These are phyloP conservation scores for Lycocerus yunnanus DNA, from an alignment of 2,888 invertebrate genomes.

Conservation along the genomic window DNA sequence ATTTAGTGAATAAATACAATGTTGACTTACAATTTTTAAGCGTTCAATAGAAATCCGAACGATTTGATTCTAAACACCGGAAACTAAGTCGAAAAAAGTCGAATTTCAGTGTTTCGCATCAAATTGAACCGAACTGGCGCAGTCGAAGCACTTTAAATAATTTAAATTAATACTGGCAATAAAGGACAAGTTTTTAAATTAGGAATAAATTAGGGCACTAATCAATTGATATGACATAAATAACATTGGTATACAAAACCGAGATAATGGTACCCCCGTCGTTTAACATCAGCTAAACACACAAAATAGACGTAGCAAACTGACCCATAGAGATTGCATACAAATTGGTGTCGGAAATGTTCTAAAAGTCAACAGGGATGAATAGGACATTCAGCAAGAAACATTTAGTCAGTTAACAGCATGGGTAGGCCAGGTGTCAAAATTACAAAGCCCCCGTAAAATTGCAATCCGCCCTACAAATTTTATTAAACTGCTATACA, in stretches of 20 bases:
- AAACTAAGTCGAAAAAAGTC: constrained; percentile 22
- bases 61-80: constrained; percentile 27
- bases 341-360: constrained; percentile 35
- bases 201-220: background rate
- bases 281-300: constrained; percentile 29
- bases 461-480: constrained; percentile 48
- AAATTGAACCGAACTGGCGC: background rate
- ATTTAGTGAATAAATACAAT: constrained; percentile 29
- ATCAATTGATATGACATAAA: constrained; percentile 9
- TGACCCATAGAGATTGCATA: constrained; percentile 29
- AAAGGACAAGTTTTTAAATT: background rate
- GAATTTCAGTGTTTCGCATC: background rate
- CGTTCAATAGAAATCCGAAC: constrained; percentile 20
- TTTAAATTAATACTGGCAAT: background rate
- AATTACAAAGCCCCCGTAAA: constrained; percentile 50
- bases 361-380: constrained; percentile 41
- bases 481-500: constrained; percentile 29
- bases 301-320: constrained; percentile 26
- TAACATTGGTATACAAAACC: constrained; percentile 22
- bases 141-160: background rate
- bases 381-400: constrained; percentile 35
- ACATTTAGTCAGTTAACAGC: constrained; percentile 48
- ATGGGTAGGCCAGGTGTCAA: constrained; percentile 56
- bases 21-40: constrained; percentile 34
- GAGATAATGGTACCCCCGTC: constrained; percentile 23